Percentiles rank a stretch among this genome's conserved stretches.
Evolutionary conservation across 2,888 invertebrate species (phyloP).

Genomic region (Zelleria hepariella): DNA sequence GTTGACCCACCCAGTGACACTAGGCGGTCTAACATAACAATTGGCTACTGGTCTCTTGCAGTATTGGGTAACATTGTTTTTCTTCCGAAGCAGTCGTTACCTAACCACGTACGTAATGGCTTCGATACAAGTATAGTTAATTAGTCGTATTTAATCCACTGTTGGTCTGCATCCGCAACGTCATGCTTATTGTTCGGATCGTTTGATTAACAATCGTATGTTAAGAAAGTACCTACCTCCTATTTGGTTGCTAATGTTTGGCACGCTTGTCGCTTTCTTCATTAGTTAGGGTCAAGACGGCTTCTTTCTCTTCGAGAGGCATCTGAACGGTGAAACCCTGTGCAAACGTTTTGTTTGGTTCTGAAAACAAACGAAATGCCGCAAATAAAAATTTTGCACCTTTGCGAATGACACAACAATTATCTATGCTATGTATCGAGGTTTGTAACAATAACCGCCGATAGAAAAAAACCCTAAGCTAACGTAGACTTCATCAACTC

Average conservation of each 20-base stretch:
- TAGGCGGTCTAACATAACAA: background rate
- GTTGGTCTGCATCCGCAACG: conserved; percentile 4
- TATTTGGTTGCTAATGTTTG: background rate
- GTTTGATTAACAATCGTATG: background rate
- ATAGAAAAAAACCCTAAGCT: too few relatives aligned
- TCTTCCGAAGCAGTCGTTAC: background rate
- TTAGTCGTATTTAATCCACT: conserved; percentile 2
- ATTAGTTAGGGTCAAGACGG: background rate
- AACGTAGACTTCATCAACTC: too few relatives aligned
- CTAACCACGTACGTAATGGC: background rate
- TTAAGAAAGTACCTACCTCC: background rate
- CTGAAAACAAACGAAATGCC: too few relatives aligned
- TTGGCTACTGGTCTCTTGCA: background rate
- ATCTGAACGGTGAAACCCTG: too few relatives aligned
- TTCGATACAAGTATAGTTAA: background rate
- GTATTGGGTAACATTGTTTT: conserved; percentile 4
- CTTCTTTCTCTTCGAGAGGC: background rate
- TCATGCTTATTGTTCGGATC: background rate
- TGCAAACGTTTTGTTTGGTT: too few relatives aligned
- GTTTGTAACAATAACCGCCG: too few relatives aligned
- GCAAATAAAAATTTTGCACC: too few relatives aligned
- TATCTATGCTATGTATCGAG: too few relatives aligned
- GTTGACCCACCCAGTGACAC: too few relatives aligned
- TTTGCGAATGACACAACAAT: too few relatives aligned
- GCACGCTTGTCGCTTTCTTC: background rate